These are phyloP conservation scores for Dendrolimus kikuchii DNA, from an alignment of 1,140 invertebrate genomes.

Conservation along the genomic window DNA sequence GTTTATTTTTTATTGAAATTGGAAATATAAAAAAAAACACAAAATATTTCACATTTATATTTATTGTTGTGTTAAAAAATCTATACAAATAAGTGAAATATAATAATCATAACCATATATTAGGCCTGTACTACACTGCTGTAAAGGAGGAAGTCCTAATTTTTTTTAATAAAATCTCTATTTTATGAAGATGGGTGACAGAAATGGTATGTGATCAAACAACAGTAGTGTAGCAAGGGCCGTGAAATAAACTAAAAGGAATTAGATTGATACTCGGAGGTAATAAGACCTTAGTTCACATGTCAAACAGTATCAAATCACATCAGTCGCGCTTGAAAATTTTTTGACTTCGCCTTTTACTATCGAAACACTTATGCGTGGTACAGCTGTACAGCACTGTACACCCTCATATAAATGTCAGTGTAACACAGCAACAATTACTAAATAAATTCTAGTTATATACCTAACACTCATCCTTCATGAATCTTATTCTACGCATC, in stretches of 20 bases:
- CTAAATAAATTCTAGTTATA: conserved; percentile 41
- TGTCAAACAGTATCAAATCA: conserved; percentile 61
- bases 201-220: conserved; percentile 2
- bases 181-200: conserved; percentile 2
- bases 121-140: conserved; percentile 43
- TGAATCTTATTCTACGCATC: conserved; percentile 38
- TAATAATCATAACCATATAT: conserved; percentile 53
- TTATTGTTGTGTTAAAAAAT: conserved; percentile 70
- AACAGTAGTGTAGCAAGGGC: conserved; percentile 39
- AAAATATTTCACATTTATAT: conserved; percentile 65
- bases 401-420: conserved; percentile 32
- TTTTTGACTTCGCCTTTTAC: conserved; percentile 25
- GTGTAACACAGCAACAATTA: conserved; percentile 50
- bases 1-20: no score
- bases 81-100: conserved; percentile 67
- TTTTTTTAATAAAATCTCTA: background rate
- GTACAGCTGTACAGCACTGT: conserved; percentile 32
- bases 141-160: conserved; percentile 10
- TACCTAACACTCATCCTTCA: conserved; percentile 48
- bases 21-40: conserved; percentile 41
- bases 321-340: conserved; percentile 54
- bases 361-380: conserved; percentile 19
- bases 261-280: conserved; percentile 70
- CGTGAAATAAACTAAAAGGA: conserved; percentile 49
- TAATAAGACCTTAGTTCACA: conserved; percentile 64